phyloP scores from a whole-genome alignment of 2,797 vertebrate species.

The Hephaestus fuliginosus region DNA sequence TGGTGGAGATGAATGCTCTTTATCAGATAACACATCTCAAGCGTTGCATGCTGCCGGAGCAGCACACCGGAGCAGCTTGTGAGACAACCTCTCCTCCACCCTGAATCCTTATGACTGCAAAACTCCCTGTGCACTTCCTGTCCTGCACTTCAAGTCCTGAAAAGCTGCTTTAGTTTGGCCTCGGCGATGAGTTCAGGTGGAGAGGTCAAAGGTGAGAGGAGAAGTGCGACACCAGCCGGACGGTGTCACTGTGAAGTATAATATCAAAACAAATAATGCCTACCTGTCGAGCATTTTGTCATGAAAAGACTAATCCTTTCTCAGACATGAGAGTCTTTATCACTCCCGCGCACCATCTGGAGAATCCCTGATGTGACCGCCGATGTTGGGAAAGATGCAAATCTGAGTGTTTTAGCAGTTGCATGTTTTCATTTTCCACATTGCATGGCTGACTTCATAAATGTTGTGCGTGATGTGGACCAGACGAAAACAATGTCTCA shows the following conservation, averaged over 20 bases:
- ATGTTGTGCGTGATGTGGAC: conserved; percentile 66
- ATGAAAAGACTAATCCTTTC: conserved; percentile 20
- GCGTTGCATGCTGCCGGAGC: conserved; percentile 54
- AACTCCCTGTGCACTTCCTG: not conserved
- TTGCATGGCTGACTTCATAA: conserved; percentile 62
- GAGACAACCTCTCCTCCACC: conserved; percentile 24
- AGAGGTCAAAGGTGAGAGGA: conserved; percentile 45
- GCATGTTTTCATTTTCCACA: conserved; percentile 62
- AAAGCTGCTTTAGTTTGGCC: not conserved
- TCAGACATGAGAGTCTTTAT: conserved; percentile 32
- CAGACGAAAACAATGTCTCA: conserved; percentile 74
- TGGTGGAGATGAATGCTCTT: conserved; percentile 79
- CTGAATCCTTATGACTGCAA: not conserved
- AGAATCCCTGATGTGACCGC: conserved; percentile 26
- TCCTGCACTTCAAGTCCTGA: not conserved
- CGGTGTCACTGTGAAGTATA: not conserved
- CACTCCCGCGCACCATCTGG: not conserved
- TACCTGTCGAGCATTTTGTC: conserved; percentile 7
- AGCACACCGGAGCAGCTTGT: conserved; percentile 33
- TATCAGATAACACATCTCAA: conserved; percentile 78
- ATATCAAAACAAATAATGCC: conserved; percentile 10
- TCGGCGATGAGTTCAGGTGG: not conserved
- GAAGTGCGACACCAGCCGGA: not conserved
- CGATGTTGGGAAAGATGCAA: conserved; percentile 56
- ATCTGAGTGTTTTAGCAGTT: conserved; percentile 56